A percentile compares a stretch with the other conserved stretches of the same genome.
Evolutionary conservation across 1,140 invertebrate genomes (phyloP).

Genomic region (Parapsyche elsis): DNA sequence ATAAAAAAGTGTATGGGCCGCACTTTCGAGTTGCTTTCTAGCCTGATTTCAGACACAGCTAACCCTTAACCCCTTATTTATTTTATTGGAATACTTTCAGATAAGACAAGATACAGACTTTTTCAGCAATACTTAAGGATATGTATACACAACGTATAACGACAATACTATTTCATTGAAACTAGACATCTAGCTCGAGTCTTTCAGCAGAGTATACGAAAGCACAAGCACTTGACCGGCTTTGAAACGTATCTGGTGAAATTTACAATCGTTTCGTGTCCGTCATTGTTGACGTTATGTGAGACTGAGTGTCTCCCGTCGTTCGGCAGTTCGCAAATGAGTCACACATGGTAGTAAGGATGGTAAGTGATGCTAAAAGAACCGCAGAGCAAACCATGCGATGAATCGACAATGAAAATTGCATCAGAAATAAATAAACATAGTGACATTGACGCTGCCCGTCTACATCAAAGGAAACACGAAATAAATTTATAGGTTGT

Average conservation of each 20-base stretch:
- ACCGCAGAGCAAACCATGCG: constrained; percentile 8
- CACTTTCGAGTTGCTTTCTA: constrained; percentile 26
- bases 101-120: no score
- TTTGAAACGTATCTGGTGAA: no score
- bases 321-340: neutral
- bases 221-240: no score
- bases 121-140: no score
- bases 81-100: no score
- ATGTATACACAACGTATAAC: no score
- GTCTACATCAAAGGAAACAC: constrained; percentile 9
- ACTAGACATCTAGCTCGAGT: no score
- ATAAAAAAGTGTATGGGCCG: neutral
- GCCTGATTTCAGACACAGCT: neutral
- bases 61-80: constrained; percentile 11
- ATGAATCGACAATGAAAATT: neutral
- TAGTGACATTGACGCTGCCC: neutral
- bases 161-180: no score
- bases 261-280: no score
- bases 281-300: neutral
- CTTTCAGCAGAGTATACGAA: no score
- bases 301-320: neutral
- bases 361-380: neutral
- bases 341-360: neutral
- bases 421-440: neutral
- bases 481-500: neutral